Base-by-base conservation (phyloP, 64 coral and sea anemone species). In the Pocillopora verrucosa region DNA sequence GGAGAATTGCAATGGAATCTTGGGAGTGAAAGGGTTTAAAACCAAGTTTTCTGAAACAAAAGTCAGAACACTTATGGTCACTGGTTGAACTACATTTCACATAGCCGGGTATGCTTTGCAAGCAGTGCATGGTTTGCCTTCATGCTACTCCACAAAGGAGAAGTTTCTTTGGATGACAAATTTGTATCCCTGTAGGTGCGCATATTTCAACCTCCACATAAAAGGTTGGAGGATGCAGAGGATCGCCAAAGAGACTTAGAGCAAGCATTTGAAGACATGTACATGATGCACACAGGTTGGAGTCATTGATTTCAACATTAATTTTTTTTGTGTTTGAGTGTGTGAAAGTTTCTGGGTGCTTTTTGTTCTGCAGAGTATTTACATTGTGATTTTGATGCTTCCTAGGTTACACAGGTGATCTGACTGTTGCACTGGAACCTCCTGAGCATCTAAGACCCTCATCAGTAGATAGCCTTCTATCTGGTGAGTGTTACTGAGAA, bases 201-300 rank as follows among this genome's bases (percentile, higher is more conserved):
- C 68, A 94, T 98, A 79, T 98, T 98, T 91, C 93, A 98, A 58
- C 96, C 96, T 37, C 96, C 93, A 19, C 96, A 95, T 16, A 93
- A 95, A 88, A 90, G 97, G 79, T 59, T 91, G 34, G 97, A 99
- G 80, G 97, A 92, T 81, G 94, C 88, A 59, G 97, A 99, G 82
- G 90, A 99, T 59, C 75, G 91, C 75, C 97, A 99, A 20, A 90
- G 89, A 73, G 97, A 95, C 59, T 64, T 99, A 36, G 97, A 99
- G 59, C 85, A 95, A 62, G 97, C 91, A 58, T 99, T 99, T 91
- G 97, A 99, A 89, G 93, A 99, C 61, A 99, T 99, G 94, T 99
- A 99, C 79, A 99, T 99, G 97, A 88, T 88, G 65, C 93, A 99
- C 60, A 99, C 97, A 90, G 94, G 97, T 99, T 80, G 36, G 63